Evolutionary conservation across 2,113 vertebrate species (phyloP).

Genomic region (Gadus macrocephalus): DNA sequence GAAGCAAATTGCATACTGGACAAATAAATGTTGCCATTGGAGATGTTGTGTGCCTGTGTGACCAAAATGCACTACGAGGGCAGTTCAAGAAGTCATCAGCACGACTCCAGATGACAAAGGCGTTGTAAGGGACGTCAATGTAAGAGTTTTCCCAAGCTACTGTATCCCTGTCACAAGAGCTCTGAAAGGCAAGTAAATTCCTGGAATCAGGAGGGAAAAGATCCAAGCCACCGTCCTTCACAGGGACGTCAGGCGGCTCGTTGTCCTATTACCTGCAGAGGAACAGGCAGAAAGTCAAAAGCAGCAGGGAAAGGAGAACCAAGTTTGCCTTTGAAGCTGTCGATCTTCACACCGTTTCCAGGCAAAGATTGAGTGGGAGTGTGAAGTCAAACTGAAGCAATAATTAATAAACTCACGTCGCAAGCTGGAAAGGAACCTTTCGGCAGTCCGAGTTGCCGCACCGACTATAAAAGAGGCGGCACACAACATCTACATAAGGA

Average conservation of each 20-base stretch:
- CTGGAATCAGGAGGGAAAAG: background rate
- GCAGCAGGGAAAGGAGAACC: too few relatives aligned
- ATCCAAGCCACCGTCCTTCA: background rate
- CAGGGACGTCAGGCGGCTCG: too few relatives aligned
- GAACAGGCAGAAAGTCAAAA: too few relatives aligned
- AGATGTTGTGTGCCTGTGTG: background rate
- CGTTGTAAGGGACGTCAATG: slow-evolving; percentile 9
- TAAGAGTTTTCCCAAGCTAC: slow-evolving; percentile 4
- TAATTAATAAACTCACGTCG: too few relatives aligned
- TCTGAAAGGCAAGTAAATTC: background rate
- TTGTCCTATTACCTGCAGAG: background rate
- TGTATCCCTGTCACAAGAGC: background rate
- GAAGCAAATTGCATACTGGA: background rate
- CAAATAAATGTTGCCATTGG: background rate
- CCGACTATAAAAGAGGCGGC: too few relatives aligned
- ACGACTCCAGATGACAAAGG: slow-evolving; percentile 14
- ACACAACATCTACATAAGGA: too few relatives aligned
- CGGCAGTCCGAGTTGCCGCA: too few relatives aligned
- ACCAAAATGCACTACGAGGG: slow-evolving; percentile 16
- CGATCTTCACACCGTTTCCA: background rate
- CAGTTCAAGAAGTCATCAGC: slow-evolving; percentile 13
- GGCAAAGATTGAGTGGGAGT: background rate
- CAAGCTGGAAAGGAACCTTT: too few relatives aligned
- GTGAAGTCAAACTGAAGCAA: too few relatives aligned
- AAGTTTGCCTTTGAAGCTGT: background rate